Evolutionary conservation across 2,113 vertebrate genomes (phyloP).

Genomic region (Eubucco bourcierii): DNA sequence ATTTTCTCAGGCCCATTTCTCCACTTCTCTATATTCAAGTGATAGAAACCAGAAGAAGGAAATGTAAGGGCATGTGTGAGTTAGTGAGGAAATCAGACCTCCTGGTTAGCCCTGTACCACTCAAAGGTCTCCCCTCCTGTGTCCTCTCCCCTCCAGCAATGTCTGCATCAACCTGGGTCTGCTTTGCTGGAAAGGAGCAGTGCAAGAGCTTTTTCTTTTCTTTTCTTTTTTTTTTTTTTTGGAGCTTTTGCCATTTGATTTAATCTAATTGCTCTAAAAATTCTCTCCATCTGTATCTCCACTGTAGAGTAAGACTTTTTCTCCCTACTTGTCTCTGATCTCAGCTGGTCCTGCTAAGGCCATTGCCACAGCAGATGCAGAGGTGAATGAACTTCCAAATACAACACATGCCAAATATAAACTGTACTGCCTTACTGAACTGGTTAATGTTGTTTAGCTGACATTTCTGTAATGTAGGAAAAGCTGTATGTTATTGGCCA

Average conservation of each 20-base stretch:
- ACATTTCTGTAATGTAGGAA: neutral
- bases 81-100: neutral
- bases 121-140: neutral
- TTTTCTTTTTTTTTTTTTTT: too few species aligned
- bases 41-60: neutral
- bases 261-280: neutral
- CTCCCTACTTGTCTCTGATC: neutral
- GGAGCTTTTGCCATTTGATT: neutral
- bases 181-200: neutral
- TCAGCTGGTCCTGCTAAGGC: neutral
- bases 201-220: neutral
- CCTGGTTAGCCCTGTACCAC: neutral
- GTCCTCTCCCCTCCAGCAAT: fast-evolving
- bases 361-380: neutral
- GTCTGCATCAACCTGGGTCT: neutral
- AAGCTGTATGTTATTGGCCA: neutral
- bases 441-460: conserved; percentile 11
- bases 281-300: neutral
- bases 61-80: fast-evolving
- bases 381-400: neutral
- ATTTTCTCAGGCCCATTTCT: neutral
- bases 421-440: neutral
- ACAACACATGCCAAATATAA: neutral
- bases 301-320: neutral
- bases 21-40: neutral